Percentiles rank a stretch among this genome's conserved stretches.
Conservation (phyloP, 1,140 invertebrate species). For the Drosophila lini region DNA sequence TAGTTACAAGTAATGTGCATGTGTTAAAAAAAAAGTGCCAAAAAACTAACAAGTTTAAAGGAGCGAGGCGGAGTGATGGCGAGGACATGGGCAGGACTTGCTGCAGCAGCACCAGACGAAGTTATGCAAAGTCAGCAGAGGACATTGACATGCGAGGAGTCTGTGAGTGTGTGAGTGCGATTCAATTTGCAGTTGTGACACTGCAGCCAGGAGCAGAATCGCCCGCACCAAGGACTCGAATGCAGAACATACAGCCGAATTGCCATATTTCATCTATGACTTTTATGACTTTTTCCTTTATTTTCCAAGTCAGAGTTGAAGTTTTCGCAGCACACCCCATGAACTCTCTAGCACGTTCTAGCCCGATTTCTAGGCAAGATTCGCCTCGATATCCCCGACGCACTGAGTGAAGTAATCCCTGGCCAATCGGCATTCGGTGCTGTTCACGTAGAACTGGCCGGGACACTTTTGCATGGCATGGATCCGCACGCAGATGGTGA, state of each 20-base stretch:
- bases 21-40: constrained; percentile 65
- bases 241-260: constrained; percentile 62
- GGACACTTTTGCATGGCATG: constrained; percentile 70
- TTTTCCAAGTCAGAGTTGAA: constrained; percentile 50
- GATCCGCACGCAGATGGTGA: constrained; percentile 64
- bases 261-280: constrained; percentile 80
- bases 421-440: constrained; percentile 45
- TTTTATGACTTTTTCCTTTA: constrained; percentile 75
- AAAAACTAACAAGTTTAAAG: constrained; percentile 61
- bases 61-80: neutral
- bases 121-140: constrained; percentile 80
- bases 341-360: constrained; percentile 38
- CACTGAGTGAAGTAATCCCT: constrained; percentile 60
- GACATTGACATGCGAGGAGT: constrained; percentile 72
- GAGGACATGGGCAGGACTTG: constrained; percentile 13
- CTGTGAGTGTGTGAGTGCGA: constrained; percentile 51
- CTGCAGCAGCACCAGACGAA: constrained; percentile 47
- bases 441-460: constrained; percentile 48
- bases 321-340: constrained; percentile 42
- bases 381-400: constrained; percentile 59
- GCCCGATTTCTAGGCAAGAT: constrained; percentile 22
- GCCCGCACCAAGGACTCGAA: constrained; percentile 18
- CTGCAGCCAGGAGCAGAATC: constrained; percentile 48
- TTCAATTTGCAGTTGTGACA: constrained; percentile 80
- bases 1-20: constrained; percentile 27